These are phyloP conservation scores for Sebastes aleutianus DNA, from an alignment of 2,797 vertebrate genomes.

Conservation along the genomic window DNA sequence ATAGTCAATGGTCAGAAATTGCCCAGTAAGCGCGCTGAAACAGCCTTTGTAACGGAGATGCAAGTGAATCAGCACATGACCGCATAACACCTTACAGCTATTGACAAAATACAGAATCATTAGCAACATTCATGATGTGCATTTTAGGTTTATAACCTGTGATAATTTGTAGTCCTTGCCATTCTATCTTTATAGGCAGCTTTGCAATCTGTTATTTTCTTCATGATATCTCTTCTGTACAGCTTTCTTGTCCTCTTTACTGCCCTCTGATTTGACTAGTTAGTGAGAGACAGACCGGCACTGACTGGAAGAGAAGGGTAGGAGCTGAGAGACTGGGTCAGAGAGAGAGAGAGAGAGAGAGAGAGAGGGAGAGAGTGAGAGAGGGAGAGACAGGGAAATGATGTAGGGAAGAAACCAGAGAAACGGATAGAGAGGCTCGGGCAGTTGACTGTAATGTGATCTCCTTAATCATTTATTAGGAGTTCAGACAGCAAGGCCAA, in stretches of 20 bases:
- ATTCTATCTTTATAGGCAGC: not conserved
- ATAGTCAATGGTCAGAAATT: not conserved
- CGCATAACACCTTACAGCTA: not conserved
- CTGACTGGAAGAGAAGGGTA: not conserved
- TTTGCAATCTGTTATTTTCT: not conserved
- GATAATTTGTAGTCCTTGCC: not conserved
- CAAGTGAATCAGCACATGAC: not conserved
- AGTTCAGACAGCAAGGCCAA: constrained; percentile 36
- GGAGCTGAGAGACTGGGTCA: not conserved
- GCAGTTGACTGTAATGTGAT: constrained; percentile 30
- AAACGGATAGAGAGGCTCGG: not conserved
- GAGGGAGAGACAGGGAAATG: not conserved
- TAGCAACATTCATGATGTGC: not conserved
- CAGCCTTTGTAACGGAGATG: not conserved
- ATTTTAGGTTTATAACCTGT: not conserved
- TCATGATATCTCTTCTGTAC: not conserved
- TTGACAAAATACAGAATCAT: not conserved
- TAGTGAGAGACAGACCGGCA: not conserved
- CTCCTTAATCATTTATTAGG: constrained; percentile 54
- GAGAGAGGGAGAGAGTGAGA: no score
- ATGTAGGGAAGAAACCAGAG: not conserved
- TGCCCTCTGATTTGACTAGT: not conserved
- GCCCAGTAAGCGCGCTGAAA: not conserved
- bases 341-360: not conserved
- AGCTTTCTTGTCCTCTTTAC: not conserved